Evolutionary conservation across 2,797 vertebrate genomes (phyloP), one percentile per base, ranked within the genome.

Genomic region (Erithacus rubecula): DNA sequence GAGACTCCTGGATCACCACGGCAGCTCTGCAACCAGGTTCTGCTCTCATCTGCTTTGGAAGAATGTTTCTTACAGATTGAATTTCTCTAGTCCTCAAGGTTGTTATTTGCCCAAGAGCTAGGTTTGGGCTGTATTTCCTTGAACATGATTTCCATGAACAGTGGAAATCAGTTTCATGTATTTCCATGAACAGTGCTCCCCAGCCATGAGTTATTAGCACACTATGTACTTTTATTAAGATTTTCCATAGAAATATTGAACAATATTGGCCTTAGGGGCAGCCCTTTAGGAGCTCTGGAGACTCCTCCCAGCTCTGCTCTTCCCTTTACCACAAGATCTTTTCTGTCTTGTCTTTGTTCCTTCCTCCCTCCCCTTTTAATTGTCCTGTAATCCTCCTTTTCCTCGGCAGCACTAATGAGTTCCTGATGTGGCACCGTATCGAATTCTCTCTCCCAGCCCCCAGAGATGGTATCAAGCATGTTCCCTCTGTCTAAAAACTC

Each of bases 401-500:
- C 65, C 44, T 59, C 9, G 21, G 49, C 81, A 44, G 71, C 16
- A 11, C 87, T 93, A 85, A 95, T 94, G 78, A 95, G 75, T 21
- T 70, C 16, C 81, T 87, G 84, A 30, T 49, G 87, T 80, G 87
- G 22, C 83, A 83, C 59, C 26, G 3, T 37, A 55, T 82, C 47
- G 0, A 84, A 70, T 70, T 70, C 29, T 81, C 56, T 10, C 86
- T 34, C 41, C 2, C 77, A 89, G 71, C 79, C 74, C 84, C 41
- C 68, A 77, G 36, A 91, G 96, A 96, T 92, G 60, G 6, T 79
- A 94, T 94, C 91, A 46, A 19, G 37, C 32, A 1, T 29, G 78
- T 84, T 87, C 63, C 41, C 71, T 96, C 94, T 96, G 92, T 95
- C 68, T 89, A 7, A 63, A 84, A 83, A 47, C 91, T 70, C 89